Conservation (phyloP, 2,888 invertebrate genomes). For the Adineta ricciae region DNA sequence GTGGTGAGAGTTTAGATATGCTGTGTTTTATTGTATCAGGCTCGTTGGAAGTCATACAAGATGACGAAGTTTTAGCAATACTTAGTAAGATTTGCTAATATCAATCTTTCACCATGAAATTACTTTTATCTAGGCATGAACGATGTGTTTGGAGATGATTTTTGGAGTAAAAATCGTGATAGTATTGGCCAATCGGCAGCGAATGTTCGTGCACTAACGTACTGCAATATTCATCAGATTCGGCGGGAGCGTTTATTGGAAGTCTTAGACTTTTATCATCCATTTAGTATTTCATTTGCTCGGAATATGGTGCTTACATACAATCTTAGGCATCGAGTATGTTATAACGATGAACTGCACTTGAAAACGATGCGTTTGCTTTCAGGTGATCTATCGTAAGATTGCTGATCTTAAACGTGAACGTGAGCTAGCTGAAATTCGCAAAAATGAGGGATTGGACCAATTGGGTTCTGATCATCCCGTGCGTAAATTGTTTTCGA, state of each 20-base stretch:
- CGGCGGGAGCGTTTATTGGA: slow-evolving; percentile 81
- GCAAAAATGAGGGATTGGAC: slow-evolving; percentile 86
- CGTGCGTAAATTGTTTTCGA: slow-evolving; percentile 89
- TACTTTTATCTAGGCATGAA: slow-evolving; percentile 68
- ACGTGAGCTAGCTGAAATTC: slow-evolving; percentile 86
- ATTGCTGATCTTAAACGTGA: slow-evolving; percentile 95
- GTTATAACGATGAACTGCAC: slow-evolving; percentile 38
- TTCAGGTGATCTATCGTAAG: slow-evolving; percentile 69
- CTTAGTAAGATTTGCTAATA: slow-evolving; percentile 61
- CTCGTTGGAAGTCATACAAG: slow-evolving; percentile 95
- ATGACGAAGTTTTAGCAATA: slow-evolving; percentile 98
- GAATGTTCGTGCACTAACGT: slow-evolving; percentile 94
- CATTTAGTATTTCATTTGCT: slow-evolving; percentile 97
- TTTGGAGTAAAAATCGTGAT: slow-evolving; percentile 73
- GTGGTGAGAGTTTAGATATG: slow-evolving; percentile 95
- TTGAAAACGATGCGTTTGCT: no score
- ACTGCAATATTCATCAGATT: slow-evolving; percentile 98
- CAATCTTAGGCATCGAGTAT: slow-evolving; percentile 88
- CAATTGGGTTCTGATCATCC: slow-evolving; percentile 94
- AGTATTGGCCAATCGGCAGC: slow-evolving; percentile 95
- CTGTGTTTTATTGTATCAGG: slow-evolving; percentile 98
- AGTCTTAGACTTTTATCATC: slow-evolving; percentile 89
- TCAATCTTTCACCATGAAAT: not conserved
- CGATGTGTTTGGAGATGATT: slow-evolving; percentile 97
- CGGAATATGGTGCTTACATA: slow-evolving; percentile 93